Conservation (phyloP, 2,113 vertebrate genomes). For the Toxotes chatareus region DNA sequence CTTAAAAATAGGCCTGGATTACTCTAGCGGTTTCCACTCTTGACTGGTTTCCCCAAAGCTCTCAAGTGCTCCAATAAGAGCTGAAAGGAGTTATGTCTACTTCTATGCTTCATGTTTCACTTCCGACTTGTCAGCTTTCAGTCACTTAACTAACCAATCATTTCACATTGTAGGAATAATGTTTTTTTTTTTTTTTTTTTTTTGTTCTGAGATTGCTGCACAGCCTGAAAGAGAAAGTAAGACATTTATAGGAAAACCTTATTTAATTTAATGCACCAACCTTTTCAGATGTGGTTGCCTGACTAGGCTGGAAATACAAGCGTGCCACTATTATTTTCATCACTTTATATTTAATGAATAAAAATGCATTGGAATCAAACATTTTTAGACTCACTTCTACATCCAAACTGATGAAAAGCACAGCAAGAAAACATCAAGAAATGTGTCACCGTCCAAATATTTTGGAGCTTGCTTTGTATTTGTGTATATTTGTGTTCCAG, state of each 20-base stretch:
- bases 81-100: constrained; percentile 22
- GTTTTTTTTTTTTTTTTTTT: not conserved
- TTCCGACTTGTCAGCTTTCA: constrained; percentile 35
- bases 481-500: constrained; percentile 28
- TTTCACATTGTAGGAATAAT: constrained; percentile 21
- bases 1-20: constrained; percentile 42
- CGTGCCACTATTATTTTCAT: constrained; percentile 13
- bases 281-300: constrained; percentile 1
- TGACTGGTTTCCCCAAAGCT: constrained; percentile 44
- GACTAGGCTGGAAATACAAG: constrained; percentile 17
- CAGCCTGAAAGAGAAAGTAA: constrained; percentile 27
- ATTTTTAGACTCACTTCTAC: not conserved
- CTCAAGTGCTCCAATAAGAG: constrained; percentile 33
- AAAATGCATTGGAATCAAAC: constrained; percentile 8
- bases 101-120: constrained; percentile 38
- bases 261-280: constrained; percentile 17
- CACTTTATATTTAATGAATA: constrained; percentile 7
- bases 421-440: constrained; percentile 18
- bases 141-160: constrained; percentile 32
- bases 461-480: constrained; percentile 16
- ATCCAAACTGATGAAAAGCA: constrained; percentile 31
- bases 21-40: constrained; percentile 22
- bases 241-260: not conserved
- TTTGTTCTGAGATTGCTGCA: constrained; percentile 9
- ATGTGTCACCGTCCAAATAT: constrained; percentile 2